Base-by-base conservation (phyloP, 2,888 invertebrate species). In the Hypomecis punctinalis region DNA sequence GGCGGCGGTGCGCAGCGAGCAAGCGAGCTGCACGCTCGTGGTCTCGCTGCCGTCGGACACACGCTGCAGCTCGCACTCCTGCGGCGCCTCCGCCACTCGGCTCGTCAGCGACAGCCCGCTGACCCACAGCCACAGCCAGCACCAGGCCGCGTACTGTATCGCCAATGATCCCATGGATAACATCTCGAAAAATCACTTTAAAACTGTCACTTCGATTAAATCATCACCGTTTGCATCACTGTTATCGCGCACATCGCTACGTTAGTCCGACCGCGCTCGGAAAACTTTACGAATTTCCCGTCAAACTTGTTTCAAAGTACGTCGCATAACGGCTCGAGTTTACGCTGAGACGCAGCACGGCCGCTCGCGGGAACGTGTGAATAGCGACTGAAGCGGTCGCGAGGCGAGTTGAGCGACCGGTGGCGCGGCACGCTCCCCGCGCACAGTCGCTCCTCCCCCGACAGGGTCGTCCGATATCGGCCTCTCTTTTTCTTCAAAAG, bases 1-100 rank as follows among this genome's bases (percentile, higher is more conserved):
- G 78, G 95, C 95, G 75, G 96, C 93, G 63, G 95, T 95, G 75
- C 95, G 93, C 74, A 96, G 91, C 74, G 94, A 94, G 86, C 96
- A 96, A 52, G 94, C 94, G 75, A 96, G 93, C 79, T 94, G 93
- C 72, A 94, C 93, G 86, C 94, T 81, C 85, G 94, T 85, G 83
- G 93, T 82, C 85, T 94, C 94, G 83, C 94, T 93, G 71, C 88
- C 88, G 77, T 88, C 92, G 61, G 93, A 92, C 79, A 93, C 93
- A 65, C 93, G 92, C 84, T 94, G 94, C 96, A 96, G 96, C 85
- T 95, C 94, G 90, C 96, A 96, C 85, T 96, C 96, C 85, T 94
- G 94, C 71, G 96, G 96, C 65, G 95, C 94, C 83, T 95, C 94
- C 76, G 95, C 94, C 81, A 93, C 91, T 70, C 94, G 90, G 73